These are phyloP conservation scores for Helicorthomorpha holstii DNA, from an alignment of 1,140 invertebrate genomes.

Conservation along the genomic window DNA sequence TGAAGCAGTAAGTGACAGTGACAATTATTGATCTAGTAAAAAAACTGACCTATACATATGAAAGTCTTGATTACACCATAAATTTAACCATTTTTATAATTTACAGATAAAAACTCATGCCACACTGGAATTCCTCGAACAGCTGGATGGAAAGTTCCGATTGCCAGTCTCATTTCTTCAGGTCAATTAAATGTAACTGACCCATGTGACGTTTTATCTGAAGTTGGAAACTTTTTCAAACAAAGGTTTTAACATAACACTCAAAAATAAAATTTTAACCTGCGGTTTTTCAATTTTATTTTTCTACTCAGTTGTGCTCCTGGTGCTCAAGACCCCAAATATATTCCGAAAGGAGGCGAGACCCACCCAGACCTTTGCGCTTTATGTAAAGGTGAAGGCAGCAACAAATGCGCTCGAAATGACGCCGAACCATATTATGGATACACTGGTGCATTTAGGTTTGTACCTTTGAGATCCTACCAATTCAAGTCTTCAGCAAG, in stretches of 20 bases:
- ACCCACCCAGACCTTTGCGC: slow-evolving; percentile 23
- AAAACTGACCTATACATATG: too few species aligned
- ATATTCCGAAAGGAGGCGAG: slow-evolving; percentile 19
- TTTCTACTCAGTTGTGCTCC: slow-evolving; percentile 24
- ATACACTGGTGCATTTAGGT: slow-evolving; percentile 51
- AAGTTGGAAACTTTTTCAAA: slow-evolving; percentile 4
- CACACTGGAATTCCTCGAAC: slow-evolving; percentile 24
- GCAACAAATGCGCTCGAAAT: slow-evolving; percentile 24
- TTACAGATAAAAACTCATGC: slow-evolving; percentile 46
- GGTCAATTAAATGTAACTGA: background rate
- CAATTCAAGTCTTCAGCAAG: background rate
- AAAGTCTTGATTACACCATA: too few species aligned
- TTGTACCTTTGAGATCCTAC: background rate
- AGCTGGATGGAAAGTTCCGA: slow-evolving; percentile 13
- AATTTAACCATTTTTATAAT: slow-evolving; percentile 37
- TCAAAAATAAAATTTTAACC: background rate
- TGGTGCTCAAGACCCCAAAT: slow-evolving; percentile 24
- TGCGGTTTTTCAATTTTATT: background rate
- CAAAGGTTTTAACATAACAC: background rate
- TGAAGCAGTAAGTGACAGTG: background rate
- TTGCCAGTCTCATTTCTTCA: background rate
- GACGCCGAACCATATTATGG: slow-evolving; percentile 28
- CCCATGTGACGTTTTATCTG: background rate
- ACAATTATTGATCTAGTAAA: too few species aligned
- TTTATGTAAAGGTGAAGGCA: slow-evolving; percentile 25